Base-by-base conservation (phyloP, 2,888 invertebrate species). In the Pseudolycoriella hygida region DNA sequence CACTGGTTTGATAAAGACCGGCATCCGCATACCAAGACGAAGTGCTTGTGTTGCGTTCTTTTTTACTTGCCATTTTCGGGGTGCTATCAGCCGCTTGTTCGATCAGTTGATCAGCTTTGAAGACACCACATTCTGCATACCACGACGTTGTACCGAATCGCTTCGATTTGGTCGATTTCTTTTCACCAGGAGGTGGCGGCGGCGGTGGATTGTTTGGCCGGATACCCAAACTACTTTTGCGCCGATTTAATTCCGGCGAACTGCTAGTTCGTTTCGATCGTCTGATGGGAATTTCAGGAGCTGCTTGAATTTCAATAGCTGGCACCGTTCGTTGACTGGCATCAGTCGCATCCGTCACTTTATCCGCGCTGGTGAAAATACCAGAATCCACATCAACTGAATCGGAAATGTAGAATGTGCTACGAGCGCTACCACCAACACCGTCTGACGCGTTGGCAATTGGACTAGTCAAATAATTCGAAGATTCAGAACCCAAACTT, bases 351-450 rank as follows among this genome's bases (percentile, higher is more conserved):
- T 49, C 17, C 45, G 43, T 14, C 42, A 40, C 31, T 62, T 62
- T 56, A 69, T 70, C 69, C 67, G 52, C 69, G 67, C 51, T 69
- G 15, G 47, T 62, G 34, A 62, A 73, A 53, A 74, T 74, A 30
- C 74, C 74, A 2, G 74, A 74, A 55, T 77, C 77, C 2, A 74
- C 69, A 53, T 78, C 75, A 53, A 74, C 73, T 0, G 76, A 72
- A 51, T 79, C 76, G 42, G 77, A 77, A 53, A 81, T 60, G 56
- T 82, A 82, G 60, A 82, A 82, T 0, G 79, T 80, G 42, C 81
- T 80, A 50, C 76, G 74, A 19, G 15, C 20, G 20, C 19, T 14
- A 40, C 72, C 68, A 25, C 8, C 8, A 25, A 53, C 70, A 69
- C 25, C 25, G 8, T 25, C 25, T 8, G 25, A 8, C 8, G 25